Evolutionary conservation across 2,113 vertebrate genomes (phyloP).

Genomic region (Benitochromis conjunctus): DNA sequence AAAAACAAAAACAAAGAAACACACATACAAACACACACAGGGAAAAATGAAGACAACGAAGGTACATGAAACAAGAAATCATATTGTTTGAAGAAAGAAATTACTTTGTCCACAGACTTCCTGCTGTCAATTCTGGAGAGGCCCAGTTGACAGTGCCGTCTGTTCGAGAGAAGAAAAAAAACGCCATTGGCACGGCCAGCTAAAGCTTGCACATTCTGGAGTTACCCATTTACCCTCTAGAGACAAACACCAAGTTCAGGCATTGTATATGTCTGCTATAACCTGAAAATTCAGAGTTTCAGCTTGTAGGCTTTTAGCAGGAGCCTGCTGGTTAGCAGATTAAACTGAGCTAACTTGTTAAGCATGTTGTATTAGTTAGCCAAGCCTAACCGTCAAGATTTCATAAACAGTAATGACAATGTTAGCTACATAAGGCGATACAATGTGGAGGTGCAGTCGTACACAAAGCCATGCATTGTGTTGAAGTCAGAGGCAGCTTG

Average conservation of each 20-base stretch:
- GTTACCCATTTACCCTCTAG: constrained; percentile 4
- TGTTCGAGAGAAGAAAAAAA: constrained; percentile 9
- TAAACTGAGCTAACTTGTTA: neutral
- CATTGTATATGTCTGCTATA: neutral
- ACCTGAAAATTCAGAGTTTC: neutral
- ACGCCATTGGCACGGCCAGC: constrained; percentile 56
- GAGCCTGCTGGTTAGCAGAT: neutral
- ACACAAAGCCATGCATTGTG: constrained; percentile 59
- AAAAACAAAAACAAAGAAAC: constrained; percentile 1
- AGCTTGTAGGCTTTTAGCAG: neutral
- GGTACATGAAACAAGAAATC: constrained; percentile 25
- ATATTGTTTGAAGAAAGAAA: constrained; percentile 10
- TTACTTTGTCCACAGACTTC: neutral
- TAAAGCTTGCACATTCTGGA: constrained; percentile 5
- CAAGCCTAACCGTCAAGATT: neutral
- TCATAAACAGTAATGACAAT: constrained; percentile 29
- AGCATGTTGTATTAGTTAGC: neutral
- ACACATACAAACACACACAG: neutral
- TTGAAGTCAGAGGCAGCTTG: constrained; percentile 64
- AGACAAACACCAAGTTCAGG: constrained; percentile 6
- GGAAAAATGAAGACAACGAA: constrained; percentile 41
- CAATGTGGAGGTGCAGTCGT: constrained; percentile 6
- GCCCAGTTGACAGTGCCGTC: constrained; percentile 37
- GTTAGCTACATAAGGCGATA: constrained; percentile 50
- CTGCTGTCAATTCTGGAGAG: neutral